Evolutionary conservation across 1,140 invertebrate genomes (phyloP).

Genomic region (Drosophila malerkotliana): DNA sequence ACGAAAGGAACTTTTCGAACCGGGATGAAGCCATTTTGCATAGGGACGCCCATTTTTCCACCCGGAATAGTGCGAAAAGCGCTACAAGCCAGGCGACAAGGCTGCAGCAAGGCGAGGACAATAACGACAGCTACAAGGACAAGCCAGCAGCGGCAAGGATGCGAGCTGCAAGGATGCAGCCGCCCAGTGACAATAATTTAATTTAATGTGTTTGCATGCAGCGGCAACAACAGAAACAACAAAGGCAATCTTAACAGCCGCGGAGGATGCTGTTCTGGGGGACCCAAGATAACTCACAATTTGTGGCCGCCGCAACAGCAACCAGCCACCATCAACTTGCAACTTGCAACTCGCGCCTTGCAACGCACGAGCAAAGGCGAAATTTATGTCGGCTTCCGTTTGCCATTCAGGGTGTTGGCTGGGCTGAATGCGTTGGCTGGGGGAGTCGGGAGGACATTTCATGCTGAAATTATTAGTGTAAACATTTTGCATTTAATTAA

Average conservation of each 20-base stretch:
- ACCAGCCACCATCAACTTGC: constrained; percentile 18
- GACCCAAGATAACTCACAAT: constrained; percentile 76
- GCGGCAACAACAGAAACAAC: constrained; percentile 42
- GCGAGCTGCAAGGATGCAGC: constrained; percentile 32
- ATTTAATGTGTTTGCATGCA: constrained; percentile 82
- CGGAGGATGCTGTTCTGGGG: constrained; percentile 44
- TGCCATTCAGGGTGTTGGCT: constrained; percentile 17
- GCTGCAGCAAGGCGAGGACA: constrained; percentile 63
- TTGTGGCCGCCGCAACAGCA: constrained; percentile 64
- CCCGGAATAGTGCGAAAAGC: neutral
- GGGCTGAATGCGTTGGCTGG: neutral
- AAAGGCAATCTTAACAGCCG: constrained; percentile 17
- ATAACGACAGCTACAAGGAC: constrained; percentile 43
- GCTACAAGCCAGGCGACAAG: constrained; percentile 50
- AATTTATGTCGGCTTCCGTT: constrained; percentile 74
- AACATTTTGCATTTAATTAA: constrained; percentile 83
- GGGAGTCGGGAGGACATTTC: constrained; percentile 41
- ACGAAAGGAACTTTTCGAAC: constrained; percentile 38
- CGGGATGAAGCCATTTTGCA: constrained; percentile 59
- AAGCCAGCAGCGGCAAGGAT: constrained; percentile 11
- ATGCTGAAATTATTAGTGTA: constrained; percentile 79
- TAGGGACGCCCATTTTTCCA: constrained; percentile 35
- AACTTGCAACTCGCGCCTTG: constrained; percentile 45
- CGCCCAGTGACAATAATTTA: constrained; percentile 75
- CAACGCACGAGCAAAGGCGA: constrained; percentile 27